These are phyloP conservation scores for Tolmerus cingulatus DNA, from an alignment of 2,888 invertebrate genomes.

Conservation along the genomic window DNA sequence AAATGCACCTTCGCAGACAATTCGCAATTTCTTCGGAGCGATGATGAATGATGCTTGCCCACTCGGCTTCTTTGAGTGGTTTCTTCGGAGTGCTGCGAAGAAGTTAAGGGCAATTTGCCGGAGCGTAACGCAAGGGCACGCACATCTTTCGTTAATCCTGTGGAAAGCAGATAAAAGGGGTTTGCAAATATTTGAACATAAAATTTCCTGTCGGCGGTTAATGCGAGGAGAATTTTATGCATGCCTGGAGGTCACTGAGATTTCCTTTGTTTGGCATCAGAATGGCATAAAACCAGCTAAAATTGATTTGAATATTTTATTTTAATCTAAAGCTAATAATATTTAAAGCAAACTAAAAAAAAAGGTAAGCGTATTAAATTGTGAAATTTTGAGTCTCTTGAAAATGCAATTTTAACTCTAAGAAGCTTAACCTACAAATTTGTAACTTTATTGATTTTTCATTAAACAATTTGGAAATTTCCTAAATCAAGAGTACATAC, in stretches of 20 bases:
- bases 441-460: too few relatives aligned
- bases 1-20: background rate
- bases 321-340: too few relatives aligned
- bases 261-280: background rate
- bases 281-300: too few relatives aligned
- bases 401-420: too few relatives aligned
- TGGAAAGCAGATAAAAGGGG: background rate
- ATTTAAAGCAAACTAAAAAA: too few relatives aligned
- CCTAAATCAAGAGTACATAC: too few relatives aligned
- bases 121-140: background rate
- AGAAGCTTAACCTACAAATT: too few relatives aligned
- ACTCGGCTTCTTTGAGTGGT: background rate
- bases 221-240: background rate
- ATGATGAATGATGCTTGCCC: background rate
- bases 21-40: background rate
- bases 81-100: background rate
- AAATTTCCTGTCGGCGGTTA: background rate
- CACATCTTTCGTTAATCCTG: background rate
- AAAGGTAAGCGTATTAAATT: too few relatives aligned
- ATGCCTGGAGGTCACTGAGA: background rate
- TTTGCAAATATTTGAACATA: slow-evolving; percentile 1
- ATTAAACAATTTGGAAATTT: too few relatives aligned
- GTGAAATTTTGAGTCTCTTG: too few relatives aligned
- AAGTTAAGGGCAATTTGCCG: background rate
- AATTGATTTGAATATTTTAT: too few relatives aligned